Evolutionary conservation across 2,888 invertebrate genomes (phyloP).

Genomic region (Athalia cordata): DNA sequence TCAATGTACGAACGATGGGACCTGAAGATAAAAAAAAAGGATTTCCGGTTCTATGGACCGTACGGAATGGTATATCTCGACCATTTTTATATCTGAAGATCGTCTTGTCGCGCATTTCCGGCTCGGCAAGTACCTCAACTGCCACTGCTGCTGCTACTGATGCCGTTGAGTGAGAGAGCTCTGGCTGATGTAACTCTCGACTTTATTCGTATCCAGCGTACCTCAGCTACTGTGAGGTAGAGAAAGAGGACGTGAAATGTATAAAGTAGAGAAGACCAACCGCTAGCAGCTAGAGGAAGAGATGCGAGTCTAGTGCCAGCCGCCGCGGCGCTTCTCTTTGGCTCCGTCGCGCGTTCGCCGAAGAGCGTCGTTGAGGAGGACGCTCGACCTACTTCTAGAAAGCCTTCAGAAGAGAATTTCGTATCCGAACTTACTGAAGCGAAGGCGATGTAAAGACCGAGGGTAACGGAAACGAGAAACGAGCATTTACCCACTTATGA

Average conservation of each 20-base stretch:
- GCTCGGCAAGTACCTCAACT: background rate
- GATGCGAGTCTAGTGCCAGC: constrained; percentile 1
- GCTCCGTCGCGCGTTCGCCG: constrained; percentile 21
- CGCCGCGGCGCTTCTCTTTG: constrained; percentile 13
- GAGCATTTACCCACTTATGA: constrained; percentile 27
- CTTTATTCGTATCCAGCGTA: background rate
- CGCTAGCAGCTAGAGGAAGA: constrained; percentile 16
- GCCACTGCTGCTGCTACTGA: background rate
- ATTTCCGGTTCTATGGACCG: background rate
- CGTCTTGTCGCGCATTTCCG: background rate
- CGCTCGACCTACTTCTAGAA: constrained; percentile 35
- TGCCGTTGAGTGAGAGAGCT: background rate
- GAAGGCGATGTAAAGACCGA: constrained; percentile 34
- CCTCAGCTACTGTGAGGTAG: background rate
- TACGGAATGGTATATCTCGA: background rate
- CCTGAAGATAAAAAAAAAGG: background rate
- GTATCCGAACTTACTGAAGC: constrained; percentile 28
- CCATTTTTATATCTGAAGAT: background rate
- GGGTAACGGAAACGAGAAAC: constrained; percentile 29
- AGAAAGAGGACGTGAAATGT: constrained; percentile 30
- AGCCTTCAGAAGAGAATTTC: constrained; percentile 19
- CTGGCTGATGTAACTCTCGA: constrained; percentile 28
- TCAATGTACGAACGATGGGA: too few species aligned
- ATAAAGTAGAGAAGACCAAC: background rate
- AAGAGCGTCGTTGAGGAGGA: constrained; percentile 40